These are phyloP conservation scores for Aspidiotus rigidus DNA, from an alignment of 2,888 invertebrate species.

Conservation along the genomic window DNA sequence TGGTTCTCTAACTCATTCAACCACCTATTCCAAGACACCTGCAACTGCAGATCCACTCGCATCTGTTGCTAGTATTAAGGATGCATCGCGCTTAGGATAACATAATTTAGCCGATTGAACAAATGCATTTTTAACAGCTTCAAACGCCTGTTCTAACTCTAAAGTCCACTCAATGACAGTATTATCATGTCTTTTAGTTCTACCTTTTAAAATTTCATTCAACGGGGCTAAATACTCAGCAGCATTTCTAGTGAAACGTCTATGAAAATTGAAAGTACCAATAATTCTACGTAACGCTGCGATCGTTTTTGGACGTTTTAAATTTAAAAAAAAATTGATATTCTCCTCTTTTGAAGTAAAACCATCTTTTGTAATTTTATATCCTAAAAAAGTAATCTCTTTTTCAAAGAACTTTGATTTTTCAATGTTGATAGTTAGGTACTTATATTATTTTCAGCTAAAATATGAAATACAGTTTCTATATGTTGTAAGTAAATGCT, in stretches of 20 bases:
- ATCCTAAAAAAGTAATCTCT: not conserved
- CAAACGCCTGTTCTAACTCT: not conserved
- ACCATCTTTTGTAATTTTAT: not conserved
- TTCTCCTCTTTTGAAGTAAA: not conserved
- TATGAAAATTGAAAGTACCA: not conserved
- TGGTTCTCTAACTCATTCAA: not conserved
- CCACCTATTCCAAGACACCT: not conserved
- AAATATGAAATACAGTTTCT: not conserved
- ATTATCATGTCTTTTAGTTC: not conserved
- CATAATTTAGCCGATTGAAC: not conserved
- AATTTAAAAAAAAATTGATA: not conserved
- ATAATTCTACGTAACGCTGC: not conserved
- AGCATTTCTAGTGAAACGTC: not conserved
- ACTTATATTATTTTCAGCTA: not conserved
- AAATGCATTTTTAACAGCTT: not conserved
- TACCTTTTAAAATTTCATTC: not conserved
- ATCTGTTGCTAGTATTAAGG: not conserved
- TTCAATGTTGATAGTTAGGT: not conserved
- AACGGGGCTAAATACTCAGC: constrained; percentile 1
- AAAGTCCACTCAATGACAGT: not conserved
- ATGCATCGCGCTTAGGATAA: not conserved
- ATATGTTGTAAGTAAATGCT: too few species aligned
- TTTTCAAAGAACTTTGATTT: not conserved
- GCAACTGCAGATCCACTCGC: not conserved
- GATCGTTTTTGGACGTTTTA: constrained; percentile 5